These are phyloP conservation scores for Melanostoma scalare DNA, from an alignment of 2,888 invertebrate genomes.

Conservation along the genomic window DNA sequence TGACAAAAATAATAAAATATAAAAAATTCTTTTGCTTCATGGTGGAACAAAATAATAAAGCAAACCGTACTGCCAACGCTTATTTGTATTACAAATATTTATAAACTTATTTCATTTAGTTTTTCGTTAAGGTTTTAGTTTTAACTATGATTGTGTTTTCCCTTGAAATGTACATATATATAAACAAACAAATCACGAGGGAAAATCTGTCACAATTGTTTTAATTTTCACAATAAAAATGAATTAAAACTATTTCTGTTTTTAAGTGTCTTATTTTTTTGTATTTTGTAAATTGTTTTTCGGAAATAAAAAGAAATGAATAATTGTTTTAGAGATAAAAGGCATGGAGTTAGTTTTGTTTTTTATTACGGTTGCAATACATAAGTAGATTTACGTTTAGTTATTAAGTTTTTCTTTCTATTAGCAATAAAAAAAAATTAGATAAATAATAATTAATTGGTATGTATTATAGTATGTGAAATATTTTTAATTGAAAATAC, in stretches of 20 bases:
- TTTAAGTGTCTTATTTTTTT: background rate
- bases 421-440: slow-evolving; percentile 26
- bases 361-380: slow-evolving; percentile 31
- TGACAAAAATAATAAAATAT: slow-evolving; percentile 13
- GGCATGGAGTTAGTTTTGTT: too few species aligned
- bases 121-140: slow-evolving; percentile 9
- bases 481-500: slow-evolving; percentile 54
- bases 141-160: slow-evolving; percentile 8
- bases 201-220: slow-evolving; percentile 31
- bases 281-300: too few species aligned
- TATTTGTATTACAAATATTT: slow-evolving; percentile 40
- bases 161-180: slow-evolving; percentile 18
- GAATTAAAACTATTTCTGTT: background rate
- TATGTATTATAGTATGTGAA: slow-evolving; percentile 40
- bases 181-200: slow-evolving; percentile 3
- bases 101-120: slow-evolving; percentile 21
- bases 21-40: background rate
- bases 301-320: too few species aligned
- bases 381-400: background rate
- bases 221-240: background rate
- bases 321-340: too few species aligned
- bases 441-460: slow-evolving; percentile 45
- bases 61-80: slow-evolving; percentile 60
- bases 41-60: slow-evolving; percentile 8
- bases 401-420: slow-evolving; percentile 8